Evolutionary conservation across 2,888 invertebrate genomes (phyloP).

Genomic region (Ctenicera cuprea): DNA sequence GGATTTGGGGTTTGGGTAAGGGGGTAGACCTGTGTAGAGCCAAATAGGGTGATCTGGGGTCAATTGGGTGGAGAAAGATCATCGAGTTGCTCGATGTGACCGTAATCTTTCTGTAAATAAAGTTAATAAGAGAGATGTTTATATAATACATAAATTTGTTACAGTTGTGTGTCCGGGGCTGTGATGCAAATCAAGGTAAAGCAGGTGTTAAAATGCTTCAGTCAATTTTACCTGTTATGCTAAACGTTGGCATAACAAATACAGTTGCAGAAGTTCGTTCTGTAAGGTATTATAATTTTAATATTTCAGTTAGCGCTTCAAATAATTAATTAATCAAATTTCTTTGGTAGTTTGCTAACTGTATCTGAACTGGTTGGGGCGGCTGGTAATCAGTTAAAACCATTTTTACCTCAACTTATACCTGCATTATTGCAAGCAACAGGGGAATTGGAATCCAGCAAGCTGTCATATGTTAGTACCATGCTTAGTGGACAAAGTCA

Average conservation of each 20-base stretch:
- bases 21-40: too few relatives aligned
- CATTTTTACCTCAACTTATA: conserved; percentile 87
- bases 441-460: conserved; percentile 88
- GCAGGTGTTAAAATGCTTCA: conserved; percentile 82
- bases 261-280: conserved; percentile 86
- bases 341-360: conserved; percentile 81
- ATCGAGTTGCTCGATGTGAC: too few relatives aligned
- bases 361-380: conserved; percentile 90
- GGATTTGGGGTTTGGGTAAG: too few relatives aligned
- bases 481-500: conserved; percentile 80
- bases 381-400: conserved; percentile 86
- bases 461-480: conserved; percentile 87
- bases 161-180: conserved; percentile 84
- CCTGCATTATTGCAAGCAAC: conserved; percentile 91
- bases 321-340: neutral
- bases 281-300: conserved; percentile 76
- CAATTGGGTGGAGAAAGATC: too few relatives aligned
- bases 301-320: too few relatives aligned
- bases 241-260: conserved; percentile 87
- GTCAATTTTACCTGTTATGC: conserved; percentile 86
- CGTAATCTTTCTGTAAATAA: too few relatives aligned
- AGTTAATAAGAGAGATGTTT: too few relatives aligned
- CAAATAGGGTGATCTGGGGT: too few relatives aligned
- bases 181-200: conserved; percentile 83
- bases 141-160: too few relatives aligned